Evolutionary conservation across 2,113 vertebrate genomes (phyloP).

Genomic region (Caretta caretta): DNA sequence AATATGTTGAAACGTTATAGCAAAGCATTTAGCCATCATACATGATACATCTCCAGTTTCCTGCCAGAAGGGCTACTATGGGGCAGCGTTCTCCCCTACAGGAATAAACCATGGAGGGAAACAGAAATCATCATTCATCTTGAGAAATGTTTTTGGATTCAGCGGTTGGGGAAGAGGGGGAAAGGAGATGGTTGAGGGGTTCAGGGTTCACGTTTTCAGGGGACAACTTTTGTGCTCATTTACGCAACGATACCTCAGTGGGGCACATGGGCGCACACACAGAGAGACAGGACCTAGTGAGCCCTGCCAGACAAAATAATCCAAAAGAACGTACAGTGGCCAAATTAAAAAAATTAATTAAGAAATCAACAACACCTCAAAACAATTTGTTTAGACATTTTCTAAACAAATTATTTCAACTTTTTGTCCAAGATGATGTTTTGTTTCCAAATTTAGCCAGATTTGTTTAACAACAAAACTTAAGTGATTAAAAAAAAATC

Average conservation of each 20-base stretch:
- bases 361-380: neutral
- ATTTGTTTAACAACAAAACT: neutral
- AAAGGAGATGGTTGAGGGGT: neutral
- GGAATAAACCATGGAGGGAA: neutral
- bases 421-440: neutral
- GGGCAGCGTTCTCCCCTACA: neutral
- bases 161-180: neutral
- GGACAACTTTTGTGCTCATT: neutral
- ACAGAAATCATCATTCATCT: neutral
- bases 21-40: neutral
- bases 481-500: neutral
- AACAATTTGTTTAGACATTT: neutral
- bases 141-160: neutral
- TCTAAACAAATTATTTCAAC: neutral
- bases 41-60: neutral
- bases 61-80: neutral
- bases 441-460: neutral
- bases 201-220: neutral
- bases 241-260: neutral
- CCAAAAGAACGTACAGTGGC: neutral
- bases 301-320: neutral
- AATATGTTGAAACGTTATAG: rapidly evolving
- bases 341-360: neutral
- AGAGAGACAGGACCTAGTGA: neutral
- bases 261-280: neutral